Base-by-base conservation (phyloP, 53 echinoderm and acorn worm genomes). In the Echinometra lucunter region DNA sequence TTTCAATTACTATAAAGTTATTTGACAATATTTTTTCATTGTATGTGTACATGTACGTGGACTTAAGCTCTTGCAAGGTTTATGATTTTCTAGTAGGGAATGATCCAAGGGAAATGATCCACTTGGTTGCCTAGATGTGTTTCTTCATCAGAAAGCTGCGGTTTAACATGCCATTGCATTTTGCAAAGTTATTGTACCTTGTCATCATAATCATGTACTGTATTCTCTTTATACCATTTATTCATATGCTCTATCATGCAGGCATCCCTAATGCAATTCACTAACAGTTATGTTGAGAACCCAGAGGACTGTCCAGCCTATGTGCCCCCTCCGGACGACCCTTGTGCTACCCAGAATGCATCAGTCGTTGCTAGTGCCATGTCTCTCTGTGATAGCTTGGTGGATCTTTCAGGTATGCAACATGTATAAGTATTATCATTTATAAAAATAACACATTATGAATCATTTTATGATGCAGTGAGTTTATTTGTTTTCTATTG, bases 251-350 rank as follows among this genome's bases (percentile, higher is more conserved):
- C 17, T 40, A 18, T 0, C n/a, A 18, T 75, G 67, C 88, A 97
- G 97, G 91, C 96, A 25, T 97, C 97, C 18, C 49, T 97, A 47
- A 91, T 95, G 92, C 93, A 94, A 25, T 97, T 97, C 91, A 95
- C 95, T 35, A 95, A 89, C 49, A 97, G 97, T 66, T 97, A 95
- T 92, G 90, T 95, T 6, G 94, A 92, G 45, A 97, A 97, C 81
- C 95, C 96, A 11, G 82, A 88, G 8, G 90, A 94, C 35, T 97
- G 97, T 60, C 96, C 92, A 58, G 95, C 92, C 55, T 89, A 94
- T 44, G 90, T 89, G 15, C 74, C 93, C 6, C 95, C 92, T 47
- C 92, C 95, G 13, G 81, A 82, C 56, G 89, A 92, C 42, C 96
- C 97, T 30, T 97, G 97, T 37, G 88, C 91, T 94, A 93, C 83